Evolutionary conservation across 2,888 invertebrate species (phyloP), one percentile per base, ranked within the genome.

Genomic region (Leptinotarsa rubiginosa): DNA sequence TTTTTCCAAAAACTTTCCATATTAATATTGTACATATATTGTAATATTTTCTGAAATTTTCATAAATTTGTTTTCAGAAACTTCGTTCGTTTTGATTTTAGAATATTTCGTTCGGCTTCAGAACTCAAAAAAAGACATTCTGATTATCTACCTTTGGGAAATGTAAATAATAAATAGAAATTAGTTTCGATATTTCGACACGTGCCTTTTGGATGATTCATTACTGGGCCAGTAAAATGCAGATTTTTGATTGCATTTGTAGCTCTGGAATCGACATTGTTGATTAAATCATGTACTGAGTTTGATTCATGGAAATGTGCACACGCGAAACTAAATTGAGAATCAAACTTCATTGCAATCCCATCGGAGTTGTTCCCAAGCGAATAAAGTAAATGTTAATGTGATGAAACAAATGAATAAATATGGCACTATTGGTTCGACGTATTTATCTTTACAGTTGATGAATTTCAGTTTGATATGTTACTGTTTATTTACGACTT

Each of bases 301-400:
- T 56, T 56, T 56, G 56, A 50, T 56, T 56, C 18, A 18, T 56
- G 56, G 20, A 56, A 56, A 56, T 56, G 7, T 12, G 20, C 20
- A 56, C n/a, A 56, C 18, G 56, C 13, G 56, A 20, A 56, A n/a
- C 56, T 56, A 1, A 56, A 56, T 56, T 13, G 20, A 20, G 22
- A 18, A 56, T 7, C 56, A 56, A 56, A 56, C 20, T 56, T 56
- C 56, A 56, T 50, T 56, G 56, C 56, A 56, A 56, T 13, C 18
- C n/a, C 20, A 18, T 56, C 20, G 56, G 56, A 20, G 18, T 56
- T 56, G 56, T n/a, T 56, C 56, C 18, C 56, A n/a, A 18, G 56
- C 12, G 56, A 18, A 56, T 18, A 3, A n/a, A 18, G n/a, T 18
- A 12, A n/a, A 56, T 56, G n/a, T 18, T n/a, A 12, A 50, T 50